Base-by-base conservation (phyloP, 2,113 vertebrate genomes). In the Nansenia antarctica region DNA sequence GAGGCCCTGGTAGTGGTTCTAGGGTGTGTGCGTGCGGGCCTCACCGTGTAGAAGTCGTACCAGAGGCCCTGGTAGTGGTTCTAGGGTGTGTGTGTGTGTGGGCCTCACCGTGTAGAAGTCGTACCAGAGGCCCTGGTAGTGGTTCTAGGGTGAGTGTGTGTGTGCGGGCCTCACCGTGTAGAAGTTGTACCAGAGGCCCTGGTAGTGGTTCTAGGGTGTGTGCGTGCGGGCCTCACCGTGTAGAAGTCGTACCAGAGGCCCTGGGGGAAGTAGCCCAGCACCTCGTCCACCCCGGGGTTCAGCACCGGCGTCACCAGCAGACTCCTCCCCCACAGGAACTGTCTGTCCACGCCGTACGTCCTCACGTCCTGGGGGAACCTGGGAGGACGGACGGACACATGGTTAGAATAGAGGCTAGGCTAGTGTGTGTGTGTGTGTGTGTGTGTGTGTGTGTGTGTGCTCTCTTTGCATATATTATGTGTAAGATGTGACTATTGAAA, bases 241-340 rank as follows among this genome's bases (percentile, higher is more conserved):
- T 92, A 94, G 69, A 91, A 94, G 82, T 96, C 93, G 0, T 93
- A 96, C 95, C 95, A 96, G 74, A 84, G 71, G 1, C 94, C 95
- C 52, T 65, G 79, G 1, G 95, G 94, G 62, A 96, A 67, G 0
- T 96, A 96, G 53, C 93, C 95, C 0, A 22, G 73, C 64, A 96
- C 94, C 0, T 79, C 87, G 49, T 90, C 80, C 1, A 85, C 90
- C 1, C 89, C 90, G 0, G 91, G 86, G 11, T 95, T 92, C 78
- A 96, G 72, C 18, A 96, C 94, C 0, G 95, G 95, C 0, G 94
- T 95, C 62, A 96, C 92, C 80, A 96, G 67, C 68, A 96, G 89
- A 85, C 90, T 91, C 78, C 47, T 79, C 55, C 95, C 95, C 94
- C 92, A 95, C 9, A 96, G 86, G 74, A 96, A 96, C 89, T 96